Percentiles rank a stretch among this genome's conserved stretches.
Conservation (phyloP, 2,113 vertebrate genomes). For the Acrocephalus arundinaceus region DNA sequence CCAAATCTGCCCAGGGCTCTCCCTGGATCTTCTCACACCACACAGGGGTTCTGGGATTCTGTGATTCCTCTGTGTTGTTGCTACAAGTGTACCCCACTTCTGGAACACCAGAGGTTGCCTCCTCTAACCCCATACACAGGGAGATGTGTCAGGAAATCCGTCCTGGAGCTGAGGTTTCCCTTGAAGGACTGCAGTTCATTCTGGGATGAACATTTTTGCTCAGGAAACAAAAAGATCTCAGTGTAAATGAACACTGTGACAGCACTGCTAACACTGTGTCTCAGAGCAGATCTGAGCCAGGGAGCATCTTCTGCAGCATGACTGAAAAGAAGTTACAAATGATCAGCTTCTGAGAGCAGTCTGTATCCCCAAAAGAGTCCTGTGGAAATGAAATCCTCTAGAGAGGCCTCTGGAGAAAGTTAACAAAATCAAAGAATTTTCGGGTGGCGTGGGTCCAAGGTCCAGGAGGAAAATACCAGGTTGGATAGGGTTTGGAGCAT, state of each 20-base stretch:
- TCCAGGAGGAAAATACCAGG: too few species aligned
- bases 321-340: neutral
- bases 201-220: neutral
- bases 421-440: too few species aligned
- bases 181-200: neutral
- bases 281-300: neutral
- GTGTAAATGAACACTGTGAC: neutral
- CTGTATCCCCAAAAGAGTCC: too few species aligned
- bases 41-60: too few species aligned
- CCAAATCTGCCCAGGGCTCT: too few species aligned
- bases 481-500: neutral
- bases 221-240: neutral
- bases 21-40: too few species aligned
- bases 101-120: too few species aligned
- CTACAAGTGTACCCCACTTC: too few species aligned
- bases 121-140: too few species aligned
- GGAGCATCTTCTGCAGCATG: neutral
- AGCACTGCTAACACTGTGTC: neutral
- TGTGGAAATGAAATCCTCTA: too few species aligned
- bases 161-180: neutral
- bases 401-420: neutral
- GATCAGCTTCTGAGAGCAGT: neutral
- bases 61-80: too few species aligned
- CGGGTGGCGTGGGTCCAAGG: fast-evolving
- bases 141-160: neutral